Base-by-base conservation (phyloP, 1,140 invertebrate genomes). In the Dysdera silvatica region DNA sequence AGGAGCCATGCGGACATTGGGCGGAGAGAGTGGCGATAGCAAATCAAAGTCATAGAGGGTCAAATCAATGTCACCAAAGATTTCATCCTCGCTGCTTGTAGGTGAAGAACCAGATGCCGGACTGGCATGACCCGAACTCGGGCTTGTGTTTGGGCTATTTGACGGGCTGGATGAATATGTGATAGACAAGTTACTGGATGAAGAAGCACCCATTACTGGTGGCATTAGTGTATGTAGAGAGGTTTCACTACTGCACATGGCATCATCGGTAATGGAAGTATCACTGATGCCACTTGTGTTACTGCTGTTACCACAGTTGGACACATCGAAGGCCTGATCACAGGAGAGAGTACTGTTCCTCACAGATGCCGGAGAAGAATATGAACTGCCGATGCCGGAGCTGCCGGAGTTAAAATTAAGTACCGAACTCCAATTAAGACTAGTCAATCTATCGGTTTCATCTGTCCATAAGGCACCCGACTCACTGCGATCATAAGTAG, bases 351-450 rank as follows among this genome's bases (percentile, higher is more conserved):
- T 20, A 7, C 40, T 18, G n/a, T 23, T 20, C 12, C 35, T 58
- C 55, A 20, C 33, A 35, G 26, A 8, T n/a, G 41, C 41, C 12
- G 14, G 28, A 29, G 33, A 53, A 2, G n/a, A 43, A 18, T 14
- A 37, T 35, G 33, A 18, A 32, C 33, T 47, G 16, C 43, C 18
- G 82, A 49, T 85, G 73, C 72, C 85, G 85, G 77, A 88, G 87
- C 74, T 89, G 88, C 66, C 88, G 78, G 20, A 87, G 86, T 75
- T 91, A 16, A 92, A 80, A 70, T 87, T 90, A 37, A 93, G 80
- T 67, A 92, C 89, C 31, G 88, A 91, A 70, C 89, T 87, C 89
- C 90, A 92, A 76, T 91, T 90, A 73, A 92, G 91, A 69, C 85
- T 64, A 31, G 66, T 63, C 28, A 68, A 53, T 47, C 57, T 85